Percentiles rank a stretch among this genome's conserved stretches.
Conservation (phyloP, 1,140 invertebrate species). For the Drosophila nasuta region DNA sequence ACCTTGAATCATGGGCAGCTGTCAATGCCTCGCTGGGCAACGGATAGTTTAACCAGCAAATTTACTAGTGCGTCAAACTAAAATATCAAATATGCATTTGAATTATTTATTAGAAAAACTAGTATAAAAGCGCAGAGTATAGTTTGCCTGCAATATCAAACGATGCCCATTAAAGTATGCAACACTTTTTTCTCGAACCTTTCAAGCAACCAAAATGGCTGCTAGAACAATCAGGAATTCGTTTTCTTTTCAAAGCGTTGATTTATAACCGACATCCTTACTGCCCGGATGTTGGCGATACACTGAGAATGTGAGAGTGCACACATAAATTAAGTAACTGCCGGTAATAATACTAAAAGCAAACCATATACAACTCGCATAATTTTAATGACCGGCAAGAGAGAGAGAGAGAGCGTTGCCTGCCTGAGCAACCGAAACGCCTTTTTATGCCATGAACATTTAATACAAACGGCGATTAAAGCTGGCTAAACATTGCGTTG, state of each 20-base stretch:
- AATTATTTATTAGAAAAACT: conserved; percentile 15
- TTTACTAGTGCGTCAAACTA: not conserved
- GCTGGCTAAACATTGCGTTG: conserved; percentile 14
- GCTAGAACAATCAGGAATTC: not conserved
- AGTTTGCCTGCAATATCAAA: not conserved
- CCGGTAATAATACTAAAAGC: conserved; percentile 46
- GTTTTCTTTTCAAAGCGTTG: conserved; percentile 1
- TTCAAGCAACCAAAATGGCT: not conserved
- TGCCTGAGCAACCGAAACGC: conserved; percentile 21
- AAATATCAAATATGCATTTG: not conserved
- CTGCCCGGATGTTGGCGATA: conserved; percentile 14
- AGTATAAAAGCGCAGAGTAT: not conserved
- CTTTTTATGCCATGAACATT: conserved; percentile 32
- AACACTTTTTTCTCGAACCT: conserved; percentile 7
- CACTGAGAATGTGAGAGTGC: not conserved
- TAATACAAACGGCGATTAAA: conserved; percentile 32
- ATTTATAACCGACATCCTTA: conserved; percentile 30
- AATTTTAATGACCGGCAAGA: conserved; percentile 38
- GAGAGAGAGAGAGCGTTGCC: not conserved
- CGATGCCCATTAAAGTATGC: conserved; percentile 28
- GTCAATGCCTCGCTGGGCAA: not conserved
- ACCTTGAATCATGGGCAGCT: not conserved
- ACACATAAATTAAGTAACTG: conserved; percentile 41
- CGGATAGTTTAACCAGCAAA: not conserved
- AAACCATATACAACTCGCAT: conserved; percentile 10